Evolutionary conservation across 2,888 invertebrate genomes (phyloP), one percentile per base, ranked within the genome.

Genomic region (Sisyra terminalis): DNA sequence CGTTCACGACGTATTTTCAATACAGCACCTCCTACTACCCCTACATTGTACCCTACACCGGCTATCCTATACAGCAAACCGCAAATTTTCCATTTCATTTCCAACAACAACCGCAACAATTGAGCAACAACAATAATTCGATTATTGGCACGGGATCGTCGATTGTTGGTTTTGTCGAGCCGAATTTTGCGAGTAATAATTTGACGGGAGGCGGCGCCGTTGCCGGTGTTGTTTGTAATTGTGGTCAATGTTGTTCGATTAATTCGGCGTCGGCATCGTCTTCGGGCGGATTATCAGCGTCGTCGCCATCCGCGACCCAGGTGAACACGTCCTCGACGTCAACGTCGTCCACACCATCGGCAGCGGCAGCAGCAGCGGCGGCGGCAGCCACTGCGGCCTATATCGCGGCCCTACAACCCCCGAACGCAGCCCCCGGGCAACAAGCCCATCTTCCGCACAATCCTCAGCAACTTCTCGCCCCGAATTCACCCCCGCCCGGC

Each of bases 1-100:
- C 56, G 53, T 59, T 54, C 64, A 64, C 63, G 61, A 64, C 64
- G 64, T 64, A 61, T 58, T 63, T 59, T 57, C 58, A 62, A 51
- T 63, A 61, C 59, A 55, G 58, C 51, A 61, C 62, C 59, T 55
- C 60, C 52, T 61, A 61, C 56, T 57, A 60, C 59, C 62, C 62
- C 58, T 62, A 62, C 59, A 59, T 63, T 60, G 61, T 63, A 55
- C 63, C 63, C 59, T 43, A 29, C 29, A 38, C 43, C 29, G 38
- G 38, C 38, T 38, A 43, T 24, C 43, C 43, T 29, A 34, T 43
- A 29, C 43, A 37, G 38, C 43, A 37, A 32, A 14, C 17, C 16
- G 9, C 37, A 18, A 37, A 37, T 37, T 13, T 13, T 32, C 14
- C 32, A 32, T n/a, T n/a, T 14, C n/a, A 32, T 32, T 14, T 13